A percentile compares a stretch with the other conserved stretches of the same genome.
phyloP scores from a whole-genome alignment of 2,888 invertebrate genomes.

The Notodonta dromedarius region DNA sequence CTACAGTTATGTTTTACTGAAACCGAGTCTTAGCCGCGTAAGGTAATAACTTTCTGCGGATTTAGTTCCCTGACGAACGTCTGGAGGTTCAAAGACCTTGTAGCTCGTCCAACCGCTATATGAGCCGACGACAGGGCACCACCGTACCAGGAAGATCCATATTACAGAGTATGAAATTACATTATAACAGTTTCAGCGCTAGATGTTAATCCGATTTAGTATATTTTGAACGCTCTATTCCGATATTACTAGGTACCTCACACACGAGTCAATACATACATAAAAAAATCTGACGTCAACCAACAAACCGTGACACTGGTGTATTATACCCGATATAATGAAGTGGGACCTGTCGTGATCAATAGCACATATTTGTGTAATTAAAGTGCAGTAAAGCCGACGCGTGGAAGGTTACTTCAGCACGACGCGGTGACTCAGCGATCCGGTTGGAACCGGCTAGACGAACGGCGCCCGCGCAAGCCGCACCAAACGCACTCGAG shows the following conservation, averaged over 20 bases:
- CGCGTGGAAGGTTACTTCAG: slow-evolving; percentile 21
- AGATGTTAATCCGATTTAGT: not conserved
- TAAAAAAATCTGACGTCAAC: not conserved
- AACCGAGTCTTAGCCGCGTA: slow-evolving; percentile 5
- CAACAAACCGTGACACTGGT: slow-evolving; percentile 2
- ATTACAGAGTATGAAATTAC: slow-evolving; percentile 19
- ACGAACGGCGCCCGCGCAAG: slow-evolving; percentile 52
- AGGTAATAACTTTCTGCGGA: slow-evolving; percentile 13
- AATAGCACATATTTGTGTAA: slow-evolving; percentile 21
- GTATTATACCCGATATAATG: slow-evolving; percentile 7
- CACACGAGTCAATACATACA: not conserved
- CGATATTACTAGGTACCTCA: not conserved
- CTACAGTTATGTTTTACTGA: not conserved
- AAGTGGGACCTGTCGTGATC: slow-evolving; percentile 26
- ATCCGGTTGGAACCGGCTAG: slow-evolving; percentile 60
- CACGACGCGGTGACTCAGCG: slow-evolving; percentile 52
- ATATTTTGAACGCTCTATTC: not conserved
- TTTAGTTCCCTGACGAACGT: slow-evolving; percentile 22
- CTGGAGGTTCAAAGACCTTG: slow-evolving; percentile 32
- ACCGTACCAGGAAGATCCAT: slow-evolving; percentile 18
- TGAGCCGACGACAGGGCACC: slow-evolving; percentile 22
- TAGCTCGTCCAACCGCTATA: slow-evolving; percentile 20
- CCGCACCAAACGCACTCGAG: slow-evolving; percentile 18
- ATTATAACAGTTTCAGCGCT: not conserved
- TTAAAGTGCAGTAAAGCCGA: slow-evolving; percentile 16